Percentiles rank a stretch among this genome's conserved stretches.
Evolutionary conservation across 2,113 vertebrate genomes (phyloP).

Genomic region (Corydoras sp.): DNA sequence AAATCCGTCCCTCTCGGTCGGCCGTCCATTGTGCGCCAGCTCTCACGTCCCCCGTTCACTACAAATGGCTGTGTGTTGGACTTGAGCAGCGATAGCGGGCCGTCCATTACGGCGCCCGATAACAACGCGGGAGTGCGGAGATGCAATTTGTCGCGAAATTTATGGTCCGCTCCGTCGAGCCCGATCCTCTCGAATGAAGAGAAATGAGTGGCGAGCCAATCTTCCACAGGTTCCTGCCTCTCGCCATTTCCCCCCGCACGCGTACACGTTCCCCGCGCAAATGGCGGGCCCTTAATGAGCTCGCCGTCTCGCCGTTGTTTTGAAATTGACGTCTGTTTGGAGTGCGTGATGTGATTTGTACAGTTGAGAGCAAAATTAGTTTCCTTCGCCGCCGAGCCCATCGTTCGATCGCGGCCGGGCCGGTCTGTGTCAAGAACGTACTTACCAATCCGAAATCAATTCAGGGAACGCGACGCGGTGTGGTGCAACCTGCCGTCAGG

Average conservation of each 20-base stretch:
- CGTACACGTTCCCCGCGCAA: conserved; percentile 40
- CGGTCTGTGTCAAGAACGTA: conserved; percentile 13
- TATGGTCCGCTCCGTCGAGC: conserved; percentile 44
- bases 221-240: conserved; percentile 33
- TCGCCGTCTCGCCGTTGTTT: conserved; percentile 40
- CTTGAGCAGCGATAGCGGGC: conserved; percentile 31
- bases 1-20: conserved; percentile 2
- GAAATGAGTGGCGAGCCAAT: conserved; percentile 45
- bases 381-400: neutral
- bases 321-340: conserved; percentile 60
- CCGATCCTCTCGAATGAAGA: conserved; percentile 52
- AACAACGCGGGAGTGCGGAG: conserved; percentile 41
- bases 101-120: conserved; percentile 44
- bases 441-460: conserved; percentile 8
- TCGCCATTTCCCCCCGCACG: conserved; percentile 29
- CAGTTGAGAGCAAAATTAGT: conserved; percentile 23
- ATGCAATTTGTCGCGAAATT: conserved; percentile 53
- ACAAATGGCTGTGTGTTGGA: conserved; percentile 34
- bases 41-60: neutral
- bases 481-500: too few relatives aligned
- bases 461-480: neutral
- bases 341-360: conserved; percentile 27
- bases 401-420: conserved; percentile 9
- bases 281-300: conserved; percentile 55
- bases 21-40: neutral